A percentile compares a stretch with the other conserved stretches of the same genome.
phyloP scores from a whole-genome alignment of 1,140 invertebrate species.

The Mya arenaria region DNA sequence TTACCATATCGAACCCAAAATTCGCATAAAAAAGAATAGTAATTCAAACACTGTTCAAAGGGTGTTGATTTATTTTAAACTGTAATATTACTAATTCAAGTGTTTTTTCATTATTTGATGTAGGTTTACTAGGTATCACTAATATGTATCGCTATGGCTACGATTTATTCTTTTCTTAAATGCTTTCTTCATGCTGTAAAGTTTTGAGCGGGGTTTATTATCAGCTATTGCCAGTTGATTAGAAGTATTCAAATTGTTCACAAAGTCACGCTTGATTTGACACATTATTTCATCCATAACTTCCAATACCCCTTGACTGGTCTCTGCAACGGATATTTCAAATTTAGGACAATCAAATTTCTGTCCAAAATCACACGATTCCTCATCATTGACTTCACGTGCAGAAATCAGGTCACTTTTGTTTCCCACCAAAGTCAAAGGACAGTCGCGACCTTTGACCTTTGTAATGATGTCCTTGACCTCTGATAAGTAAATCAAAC shows the following conservation, averaged over 20 bases:
- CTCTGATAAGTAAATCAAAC: constrained; percentile 58
- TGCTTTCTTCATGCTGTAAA: constrained; percentile 75
- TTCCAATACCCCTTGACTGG: constrained; percentile 68
- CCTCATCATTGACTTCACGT: constrained; percentile 65
- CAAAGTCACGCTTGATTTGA: constrained; percentile 70
- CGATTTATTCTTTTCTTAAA: constrained; percentile 75
- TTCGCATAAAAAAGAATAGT: too few species aligned
- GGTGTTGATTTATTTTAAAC: too few species aligned
- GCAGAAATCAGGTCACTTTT: constrained; percentile 73
- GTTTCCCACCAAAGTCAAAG: constrained; percentile 70
- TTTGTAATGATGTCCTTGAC: constrained; percentile 62
- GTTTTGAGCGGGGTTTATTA: constrained; percentile 70
- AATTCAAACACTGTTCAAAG: too few species aligned
- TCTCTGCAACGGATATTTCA: constrained; percentile 74
- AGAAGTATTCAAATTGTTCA: constrained; percentile 63
- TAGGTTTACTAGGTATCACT: too few species aligned
- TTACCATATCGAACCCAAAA: too few species aligned
- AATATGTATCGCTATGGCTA: constrained; percentile 75
- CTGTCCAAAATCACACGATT: constrained; percentile 58
- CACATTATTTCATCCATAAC: constrained; percentile 74
- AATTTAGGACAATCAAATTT: constrained; percentile 73
- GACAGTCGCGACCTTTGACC: constrained; percentile 60
- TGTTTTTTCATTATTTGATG: too few species aligned
- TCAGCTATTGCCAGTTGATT: constrained; percentile 20
- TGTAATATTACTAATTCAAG: too few species aligned